These are phyloP conservation scores for Pollimyrus isidori DNA, from an alignment of 2,113 vertebrate genomes.

Conservation along the genomic window DNA sequence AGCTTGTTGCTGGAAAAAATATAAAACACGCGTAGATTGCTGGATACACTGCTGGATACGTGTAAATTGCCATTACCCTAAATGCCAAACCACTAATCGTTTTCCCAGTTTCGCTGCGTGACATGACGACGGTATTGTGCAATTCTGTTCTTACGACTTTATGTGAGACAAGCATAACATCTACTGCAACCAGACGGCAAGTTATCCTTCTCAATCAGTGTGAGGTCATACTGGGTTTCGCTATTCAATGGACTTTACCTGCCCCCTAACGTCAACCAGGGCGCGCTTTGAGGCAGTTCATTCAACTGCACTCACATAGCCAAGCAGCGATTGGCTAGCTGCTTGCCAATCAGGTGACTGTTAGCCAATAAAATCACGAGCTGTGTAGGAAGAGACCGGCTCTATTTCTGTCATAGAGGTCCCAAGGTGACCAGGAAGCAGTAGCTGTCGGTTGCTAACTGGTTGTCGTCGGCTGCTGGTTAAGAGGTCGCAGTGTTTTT, in stretches of 20 bases:
- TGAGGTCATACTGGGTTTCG: background rate
- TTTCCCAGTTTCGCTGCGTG: background rate
- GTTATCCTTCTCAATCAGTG: background rate
- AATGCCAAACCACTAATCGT: background rate
- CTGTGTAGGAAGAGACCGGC: background rate
- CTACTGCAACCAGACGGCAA: background rate
- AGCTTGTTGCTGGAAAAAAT: background rate
- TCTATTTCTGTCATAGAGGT: background rate
- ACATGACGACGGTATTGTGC: background rate
- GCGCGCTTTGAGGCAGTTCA: background rate
- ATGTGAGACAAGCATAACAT: background rate
- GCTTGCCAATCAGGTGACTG: background rate
- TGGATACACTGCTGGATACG: too few relatives aligned
- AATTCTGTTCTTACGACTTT: background rate
- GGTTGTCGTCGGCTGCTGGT: background rate
- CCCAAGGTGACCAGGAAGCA: constrained; percentile 48
- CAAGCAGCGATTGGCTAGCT: background rate
- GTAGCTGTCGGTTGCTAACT: background rate
- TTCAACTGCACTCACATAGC: background rate
- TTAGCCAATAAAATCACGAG: background rate
- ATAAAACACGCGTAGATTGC: background rate
- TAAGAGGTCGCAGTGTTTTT: background rate
- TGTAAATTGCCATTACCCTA: background rate
- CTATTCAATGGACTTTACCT: background rate
- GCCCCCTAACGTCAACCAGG: background rate